These are phyloP conservation scores for Oreochromis niloticus DNA, from an alignment of 2,113 vertebrate genomes.

Conservation along the genomic window DNA sequence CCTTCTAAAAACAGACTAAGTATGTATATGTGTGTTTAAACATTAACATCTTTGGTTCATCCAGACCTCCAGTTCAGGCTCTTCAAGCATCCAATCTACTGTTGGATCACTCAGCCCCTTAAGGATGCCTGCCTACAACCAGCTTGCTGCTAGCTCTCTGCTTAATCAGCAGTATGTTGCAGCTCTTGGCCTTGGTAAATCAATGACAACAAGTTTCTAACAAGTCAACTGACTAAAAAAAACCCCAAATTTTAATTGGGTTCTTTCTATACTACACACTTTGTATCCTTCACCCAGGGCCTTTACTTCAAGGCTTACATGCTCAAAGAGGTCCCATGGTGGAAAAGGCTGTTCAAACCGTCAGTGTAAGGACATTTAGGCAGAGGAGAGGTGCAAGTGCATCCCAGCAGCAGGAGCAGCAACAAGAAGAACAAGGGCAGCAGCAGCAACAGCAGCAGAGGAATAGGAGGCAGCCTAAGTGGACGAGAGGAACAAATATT, in stretches of 20 bases:
- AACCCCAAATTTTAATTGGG: neutral
- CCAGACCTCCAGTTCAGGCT: conserved; percentile 85
- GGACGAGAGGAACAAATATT: conserved; percentile 46
- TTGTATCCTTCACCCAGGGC: conserved; percentile 40
- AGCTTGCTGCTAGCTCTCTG: conserved; percentile 84
- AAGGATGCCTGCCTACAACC: conserved; percentile 85
- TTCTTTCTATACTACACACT: neutral
- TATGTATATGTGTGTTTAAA: neutral
- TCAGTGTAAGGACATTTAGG: conserved; percentile 70
- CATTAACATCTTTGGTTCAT: neutral
- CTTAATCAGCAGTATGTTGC: conserved; percentile 89
- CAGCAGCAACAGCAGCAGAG: conserved; percentile 51
- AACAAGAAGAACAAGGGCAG: conserved; percentile 15
- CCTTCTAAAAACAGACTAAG: neutral
- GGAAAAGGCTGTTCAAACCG: conserved; percentile 92
- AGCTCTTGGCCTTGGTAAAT: conserved; percentile 84
- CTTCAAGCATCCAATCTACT: conserved; percentile 76
- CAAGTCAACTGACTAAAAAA: neutral
- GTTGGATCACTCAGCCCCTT: conserved; percentile 85
- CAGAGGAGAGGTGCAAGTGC: conserved; percentile 55
- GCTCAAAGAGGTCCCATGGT: conserved; percentile 87
- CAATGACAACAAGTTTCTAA: neutral
- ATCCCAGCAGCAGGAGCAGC: neutral
- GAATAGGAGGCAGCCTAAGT: conserved; percentile 49
- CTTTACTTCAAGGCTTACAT: conserved; percentile 73